A percentile compares a stretch with the other conserved stretches of the same genome.
phyloP scores from a whole-genome alignment of 2,113 vertebrate genomes.

The Nycticebus coucang region DNA sequence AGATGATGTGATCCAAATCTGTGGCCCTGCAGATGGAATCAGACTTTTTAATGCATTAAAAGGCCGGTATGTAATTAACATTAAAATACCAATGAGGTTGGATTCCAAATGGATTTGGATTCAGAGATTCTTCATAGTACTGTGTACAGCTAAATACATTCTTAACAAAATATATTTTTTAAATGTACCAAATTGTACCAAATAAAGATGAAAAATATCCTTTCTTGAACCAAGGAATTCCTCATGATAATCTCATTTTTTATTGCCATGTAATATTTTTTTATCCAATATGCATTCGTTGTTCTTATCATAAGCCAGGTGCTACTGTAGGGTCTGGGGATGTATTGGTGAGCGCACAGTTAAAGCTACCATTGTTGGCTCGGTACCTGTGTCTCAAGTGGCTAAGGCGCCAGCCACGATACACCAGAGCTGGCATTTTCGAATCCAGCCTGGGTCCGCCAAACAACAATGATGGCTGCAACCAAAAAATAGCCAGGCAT shows the following conservation, averaged over 20 bases:
- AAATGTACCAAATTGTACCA: slow-evolving; percentile 21
- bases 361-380: background rate
- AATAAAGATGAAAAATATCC: slow-evolving; percentile 9
- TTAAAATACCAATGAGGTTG: slow-evolving; percentile 16
- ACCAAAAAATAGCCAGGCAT: too few species aligned
- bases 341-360: background rate
- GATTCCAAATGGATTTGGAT: slow-evolving; percentile 38
- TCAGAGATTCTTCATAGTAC: background rate
- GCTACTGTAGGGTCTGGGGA: background rate
- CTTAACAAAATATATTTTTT: slow-evolving; percentile 21
- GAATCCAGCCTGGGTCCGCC: too few species aligned
- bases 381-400: background rate
- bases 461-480: too few species aligned
- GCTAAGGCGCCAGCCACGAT: too few species aligned
- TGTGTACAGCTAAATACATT: background rate
- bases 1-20: slow-evolving; percentile 99
- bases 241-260: background rate
- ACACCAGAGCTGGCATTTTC: too few species aligned
- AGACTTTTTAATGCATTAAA: slow-evolving; percentile 97
- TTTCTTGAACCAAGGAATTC: slow-evolving; percentile 45
- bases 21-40: slow-evolving; percentile 98
- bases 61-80: slow-evolving; percentile 88
- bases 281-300: slow-evolving; percentile 9
- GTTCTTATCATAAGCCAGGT: background rate
- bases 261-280: slow-evolving; percentile 47